phyloP scores from a whole-genome alignment of 2,888 invertebrate genomes.

The Cremastinae sp. region DNA sequence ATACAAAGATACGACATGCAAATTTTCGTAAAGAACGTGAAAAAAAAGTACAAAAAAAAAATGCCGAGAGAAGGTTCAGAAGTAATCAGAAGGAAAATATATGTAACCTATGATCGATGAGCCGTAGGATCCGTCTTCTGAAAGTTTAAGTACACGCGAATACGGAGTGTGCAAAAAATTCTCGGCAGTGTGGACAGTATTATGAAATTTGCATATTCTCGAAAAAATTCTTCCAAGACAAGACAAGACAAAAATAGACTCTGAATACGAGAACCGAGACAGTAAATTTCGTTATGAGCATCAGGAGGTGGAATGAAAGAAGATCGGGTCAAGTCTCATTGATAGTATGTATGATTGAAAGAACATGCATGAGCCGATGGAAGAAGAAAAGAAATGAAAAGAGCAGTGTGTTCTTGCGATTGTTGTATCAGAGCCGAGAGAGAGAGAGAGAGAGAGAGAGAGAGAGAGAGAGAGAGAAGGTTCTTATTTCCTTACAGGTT shows the following conservation, averaged over 20 bases:
- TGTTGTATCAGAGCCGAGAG: conserved; percentile 28
- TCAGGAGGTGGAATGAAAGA: no score
- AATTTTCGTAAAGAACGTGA: no score
- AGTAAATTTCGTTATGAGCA: no score
- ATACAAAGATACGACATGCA: no score
- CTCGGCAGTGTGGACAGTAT: conserved; percentile 15
- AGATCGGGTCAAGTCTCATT: no score
- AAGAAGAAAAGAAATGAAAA: no score
- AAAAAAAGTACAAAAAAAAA: background rate
- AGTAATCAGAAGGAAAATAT: conserved; percentile 7
- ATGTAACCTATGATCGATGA: conserved; percentile 15
- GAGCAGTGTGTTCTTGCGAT: no score
- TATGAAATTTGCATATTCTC: background rate
- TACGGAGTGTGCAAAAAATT: background rate
- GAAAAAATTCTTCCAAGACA: background rate
- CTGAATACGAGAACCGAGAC: no score
- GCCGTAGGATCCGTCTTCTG: conserved; percentile 7
- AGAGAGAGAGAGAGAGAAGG: background rate
- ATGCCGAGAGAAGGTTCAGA: conserved; percentile 17
- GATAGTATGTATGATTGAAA: no score
- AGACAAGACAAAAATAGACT: no score
- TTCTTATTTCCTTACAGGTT: no score
- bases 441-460: background rate
- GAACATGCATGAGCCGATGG: no score
- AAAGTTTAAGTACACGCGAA: conserved; percentile 22